These are phyloP conservation scores for Phoronis australis DNA, from an alignment of 2,888 invertebrate species.

Conservation along the genomic window DNA sequence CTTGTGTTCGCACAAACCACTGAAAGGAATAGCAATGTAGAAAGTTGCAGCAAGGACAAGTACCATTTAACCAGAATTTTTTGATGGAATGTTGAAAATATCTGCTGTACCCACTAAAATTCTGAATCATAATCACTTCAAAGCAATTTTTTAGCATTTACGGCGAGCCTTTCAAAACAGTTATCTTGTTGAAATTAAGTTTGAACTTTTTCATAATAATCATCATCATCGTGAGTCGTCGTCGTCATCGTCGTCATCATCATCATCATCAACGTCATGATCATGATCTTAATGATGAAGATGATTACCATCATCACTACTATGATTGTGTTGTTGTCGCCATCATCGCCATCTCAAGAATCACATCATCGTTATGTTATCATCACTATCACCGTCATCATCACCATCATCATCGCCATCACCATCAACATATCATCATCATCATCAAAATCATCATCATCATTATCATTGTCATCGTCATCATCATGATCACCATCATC, in stretches of 20 bases:
- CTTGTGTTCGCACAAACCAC: no score
- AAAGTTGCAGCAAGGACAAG: no score
- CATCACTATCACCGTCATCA: neutral
- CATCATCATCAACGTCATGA: constrained; percentile 1
- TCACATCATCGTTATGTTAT: neutral
- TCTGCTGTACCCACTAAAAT: no score
- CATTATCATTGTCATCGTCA: neutral
- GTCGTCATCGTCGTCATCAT: neutral
- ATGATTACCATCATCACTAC: neutral
- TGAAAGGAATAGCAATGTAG: no score
- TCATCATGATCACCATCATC: neutral
- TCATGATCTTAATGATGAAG: neutral
- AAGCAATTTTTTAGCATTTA: no score
- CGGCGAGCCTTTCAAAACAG: no score
- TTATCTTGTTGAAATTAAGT: no score
- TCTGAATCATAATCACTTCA: no score
- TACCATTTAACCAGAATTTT: no score
- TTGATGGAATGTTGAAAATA: no score
- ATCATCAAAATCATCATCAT: neutral
- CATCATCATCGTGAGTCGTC: neutral
- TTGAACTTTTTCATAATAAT: no score
- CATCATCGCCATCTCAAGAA: neutral
- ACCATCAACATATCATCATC: neutral
- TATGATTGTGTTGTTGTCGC: neutral
- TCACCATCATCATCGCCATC: neutral